A percentile compares a stretch with the other conserved stretches of the same genome.
Conservation (phyloP, 2,113 vertebrate species). For the Machaerirhynchus nigripectus region DNA sequence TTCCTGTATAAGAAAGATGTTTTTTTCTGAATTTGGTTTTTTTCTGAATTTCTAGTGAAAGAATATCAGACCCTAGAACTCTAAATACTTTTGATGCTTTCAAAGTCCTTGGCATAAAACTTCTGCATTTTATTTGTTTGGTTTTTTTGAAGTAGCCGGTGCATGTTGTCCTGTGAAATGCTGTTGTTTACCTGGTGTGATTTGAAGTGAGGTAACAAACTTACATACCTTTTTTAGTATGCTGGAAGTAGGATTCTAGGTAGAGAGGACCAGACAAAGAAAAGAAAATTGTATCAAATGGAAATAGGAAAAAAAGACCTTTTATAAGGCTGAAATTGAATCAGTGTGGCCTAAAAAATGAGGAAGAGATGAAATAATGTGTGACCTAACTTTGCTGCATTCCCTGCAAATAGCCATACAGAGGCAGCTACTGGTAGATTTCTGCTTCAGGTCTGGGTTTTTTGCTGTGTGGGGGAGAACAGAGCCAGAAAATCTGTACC, state of each 20-base stretch:
- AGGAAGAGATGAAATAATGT: neutral
- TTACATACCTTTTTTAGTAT: neutral
- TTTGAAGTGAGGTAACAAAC: neutral
- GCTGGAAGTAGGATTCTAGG: neutral
- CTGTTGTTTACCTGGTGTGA: neutral
- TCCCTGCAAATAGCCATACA: neutral
- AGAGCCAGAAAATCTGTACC: conserved; percentile 6
- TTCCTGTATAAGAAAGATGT: neutral
- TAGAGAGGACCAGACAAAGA: neutral
- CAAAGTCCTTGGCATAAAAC: neutral
- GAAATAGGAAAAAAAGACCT: neutral
- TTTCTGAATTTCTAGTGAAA: neutral
- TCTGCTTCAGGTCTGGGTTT: neutral
- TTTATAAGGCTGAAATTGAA: neutral
- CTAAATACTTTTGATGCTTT: neutral
- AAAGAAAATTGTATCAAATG: neutral
- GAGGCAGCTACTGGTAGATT: neutral
- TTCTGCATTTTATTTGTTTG: neutral
- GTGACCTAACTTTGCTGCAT: neutral
- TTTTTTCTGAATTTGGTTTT: neutral
- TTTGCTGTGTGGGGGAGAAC: neutral
- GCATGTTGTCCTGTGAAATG: neutral
- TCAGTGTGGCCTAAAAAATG: neutral
- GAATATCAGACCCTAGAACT: neutral
- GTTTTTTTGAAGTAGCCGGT: neutral